Evolutionary conservation across 2,888 invertebrate species (phyloP), one percentile per base, ranked within the genome.

Genomic region (Cantharis rustica): DNA sequence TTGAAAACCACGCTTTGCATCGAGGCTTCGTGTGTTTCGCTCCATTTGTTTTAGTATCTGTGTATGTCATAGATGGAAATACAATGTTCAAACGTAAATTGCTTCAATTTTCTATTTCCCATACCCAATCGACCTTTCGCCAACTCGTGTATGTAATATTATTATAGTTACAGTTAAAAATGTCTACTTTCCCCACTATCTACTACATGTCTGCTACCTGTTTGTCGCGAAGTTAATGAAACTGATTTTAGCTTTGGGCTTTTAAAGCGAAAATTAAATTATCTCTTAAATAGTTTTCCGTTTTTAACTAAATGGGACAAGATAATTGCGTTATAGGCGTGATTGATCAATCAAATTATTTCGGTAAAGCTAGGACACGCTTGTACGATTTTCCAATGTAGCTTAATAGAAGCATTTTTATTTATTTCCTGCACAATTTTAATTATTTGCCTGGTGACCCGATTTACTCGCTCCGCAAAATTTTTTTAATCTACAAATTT

Each of bases 51-150:
- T 76, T 72, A 73, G 76, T 76, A 73, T 69, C 76, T 63, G 76
- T 76, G 66, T 75, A 75, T 75, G 71, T 76, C 72, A 76, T 73
- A 76, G 76, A 76, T 73, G 72, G 76, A 76, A 72, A 76, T 76
- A 66, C 76, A 72, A 76, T 73, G 73, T 76, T 76, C 69, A 76
- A 76, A 76, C 70, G 70, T 68, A 76, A 76, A 76, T 73, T 76
- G 73, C 72, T 70, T 73, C 76, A 76, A 76, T 76, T 76, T 76
- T 73, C 76, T 73, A 72, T 73, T 72, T 64, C 70, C 27, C 64
- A 76, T 73, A 70, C 66, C 61, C 26, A 20, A 47, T 68, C 61
- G 63, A 63, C 47, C 47, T n/a, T 47, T 47, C n/a, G n/a, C n/a
- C 5, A 47, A 47, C n/a, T 47, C 47, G 23, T 9, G 23, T n/a